Conservation (phyloP, 2,113 vertebrate genomes). For the Taurulus bubalis region DNA sequence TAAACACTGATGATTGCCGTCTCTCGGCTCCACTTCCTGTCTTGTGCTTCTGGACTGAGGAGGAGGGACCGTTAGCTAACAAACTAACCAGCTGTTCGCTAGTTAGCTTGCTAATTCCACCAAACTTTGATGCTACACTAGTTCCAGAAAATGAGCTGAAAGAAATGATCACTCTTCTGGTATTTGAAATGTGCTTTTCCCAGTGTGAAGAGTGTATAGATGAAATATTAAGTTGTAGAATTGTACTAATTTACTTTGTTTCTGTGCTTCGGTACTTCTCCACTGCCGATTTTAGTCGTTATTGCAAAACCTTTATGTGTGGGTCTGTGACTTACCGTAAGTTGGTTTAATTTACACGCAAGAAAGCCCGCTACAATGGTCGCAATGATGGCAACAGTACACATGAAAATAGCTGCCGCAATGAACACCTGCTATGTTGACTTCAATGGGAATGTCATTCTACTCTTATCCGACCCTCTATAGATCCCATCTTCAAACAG, state of each 20-base stretch:
- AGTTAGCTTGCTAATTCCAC: neutral
- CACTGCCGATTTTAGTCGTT: neutral
- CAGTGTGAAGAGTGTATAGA: neutral
- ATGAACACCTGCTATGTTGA: no score
- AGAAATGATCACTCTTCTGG: neutral
- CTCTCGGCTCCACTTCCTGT: conserved; percentile 19
- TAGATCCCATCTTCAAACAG: neutral
- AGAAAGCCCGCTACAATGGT: no score
- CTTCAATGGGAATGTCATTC: no score
- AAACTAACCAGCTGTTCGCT: neutral
- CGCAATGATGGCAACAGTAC: no score
- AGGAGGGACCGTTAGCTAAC: neutral
- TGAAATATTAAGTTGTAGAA: neutral
- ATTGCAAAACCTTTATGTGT: neutral
- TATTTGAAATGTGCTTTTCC: neutral
- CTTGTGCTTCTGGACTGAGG: neutral
- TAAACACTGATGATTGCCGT: neutral
- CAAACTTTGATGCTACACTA: neutral
- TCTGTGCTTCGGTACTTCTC: neutral
- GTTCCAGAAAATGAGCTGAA: neutral
- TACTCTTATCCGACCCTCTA: no score
- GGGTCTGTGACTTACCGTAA: neutral
- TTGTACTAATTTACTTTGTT: neutral
- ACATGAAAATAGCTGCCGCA: no score
- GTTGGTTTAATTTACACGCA: no score